These are phyloP conservation scores for Auanema freiburgensis DNA, from an alignment of 2,888 invertebrate genomes.

Conservation along the genomic window DNA sequence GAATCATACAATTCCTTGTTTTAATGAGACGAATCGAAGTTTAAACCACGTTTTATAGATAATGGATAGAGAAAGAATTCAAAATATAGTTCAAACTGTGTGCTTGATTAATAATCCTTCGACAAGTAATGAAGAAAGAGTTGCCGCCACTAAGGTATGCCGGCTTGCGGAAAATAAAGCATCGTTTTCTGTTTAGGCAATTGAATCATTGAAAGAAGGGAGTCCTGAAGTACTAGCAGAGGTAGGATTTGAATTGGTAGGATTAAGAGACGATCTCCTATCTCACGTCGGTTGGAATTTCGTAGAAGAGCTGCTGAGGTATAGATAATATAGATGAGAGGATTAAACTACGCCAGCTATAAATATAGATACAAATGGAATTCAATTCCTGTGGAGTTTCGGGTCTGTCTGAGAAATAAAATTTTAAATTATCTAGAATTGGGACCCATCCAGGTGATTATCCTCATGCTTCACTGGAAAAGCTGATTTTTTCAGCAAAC, in stretches of 20 bases:
- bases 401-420: constrained; percentile 35
- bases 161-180: neutral
- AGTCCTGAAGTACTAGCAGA: constrained; percentile 23
- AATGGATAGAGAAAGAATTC: no score
- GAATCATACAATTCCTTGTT: no score
- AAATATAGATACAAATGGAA: constrained; percentile 44
- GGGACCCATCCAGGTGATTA: neutral
- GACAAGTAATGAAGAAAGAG: constrained; percentile 15
- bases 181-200: constrained; percentile 31
- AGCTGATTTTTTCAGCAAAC: constrained; percentile 20
- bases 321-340: no score
- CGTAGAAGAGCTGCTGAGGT: constrained; percentile 46
- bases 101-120: constrained; percentile 12
- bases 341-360: neutral
- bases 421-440: constrained; percentile 29
- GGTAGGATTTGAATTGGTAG: constrained; percentile 36
- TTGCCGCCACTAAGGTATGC: neutral
- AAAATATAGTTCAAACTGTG: constrained; percentile 13
- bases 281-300: constrained; percentile 47
- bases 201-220: constrained; percentile 45
- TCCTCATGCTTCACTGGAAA: neutral
- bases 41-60: no score
- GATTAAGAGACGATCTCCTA: constrained; percentile 22
- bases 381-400: constrained; percentile 20
- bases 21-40: no score